Percentiles rank a stretch among this genome's conserved stretches.
These are phyloP conservation scores for Clepsis dumicolana DNA, from an alignment of 2,888 invertebrate species.

Conservation along the genomic window DNA sequence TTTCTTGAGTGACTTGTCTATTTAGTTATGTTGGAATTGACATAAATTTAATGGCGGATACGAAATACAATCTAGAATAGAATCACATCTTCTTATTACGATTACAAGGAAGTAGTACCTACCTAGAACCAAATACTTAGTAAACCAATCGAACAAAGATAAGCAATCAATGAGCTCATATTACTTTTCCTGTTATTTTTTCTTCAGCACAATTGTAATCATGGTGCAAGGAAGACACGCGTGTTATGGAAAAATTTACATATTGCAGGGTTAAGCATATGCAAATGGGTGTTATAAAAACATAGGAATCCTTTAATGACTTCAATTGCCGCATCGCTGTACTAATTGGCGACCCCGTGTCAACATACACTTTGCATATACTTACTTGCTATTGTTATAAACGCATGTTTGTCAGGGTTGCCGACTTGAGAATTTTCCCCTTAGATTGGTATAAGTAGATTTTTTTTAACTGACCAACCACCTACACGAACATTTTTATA, in stretches of 20 bases:
- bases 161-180: neutral
- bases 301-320: slow-evolving; percentile 11
- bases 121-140: too few species aligned
- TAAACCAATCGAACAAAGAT: neutral
- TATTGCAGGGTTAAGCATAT: slow-evolving; percentile 25
- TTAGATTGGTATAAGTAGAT: too few species aligned
- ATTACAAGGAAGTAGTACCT: too few species aligned
- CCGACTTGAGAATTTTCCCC: neutral
- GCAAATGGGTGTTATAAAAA: slow-evolving; percentile 21
- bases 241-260: slow-evolving; percentile 15
- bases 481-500: too few species aligned
- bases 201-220: neutral
- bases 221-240: neutral
- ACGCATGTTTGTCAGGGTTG: neutral
- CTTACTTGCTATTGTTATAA: neutral
- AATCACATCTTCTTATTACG: too few species aligned
- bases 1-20: too few species aligned
- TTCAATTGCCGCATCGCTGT: slow-evolving; percentile 27
- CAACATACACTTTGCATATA: neutral
- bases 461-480: too few species aligned
- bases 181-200: slow-evolving; percentile 23
- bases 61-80: too few species aligned
- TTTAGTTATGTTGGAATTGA: too few species aligned
- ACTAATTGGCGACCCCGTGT: slow-evolving; percentile 8
- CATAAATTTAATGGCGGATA: too few species aligned